Conservation (phyloP, 2,888 invertebrate species). For the Anorthoa munda region DNA sequence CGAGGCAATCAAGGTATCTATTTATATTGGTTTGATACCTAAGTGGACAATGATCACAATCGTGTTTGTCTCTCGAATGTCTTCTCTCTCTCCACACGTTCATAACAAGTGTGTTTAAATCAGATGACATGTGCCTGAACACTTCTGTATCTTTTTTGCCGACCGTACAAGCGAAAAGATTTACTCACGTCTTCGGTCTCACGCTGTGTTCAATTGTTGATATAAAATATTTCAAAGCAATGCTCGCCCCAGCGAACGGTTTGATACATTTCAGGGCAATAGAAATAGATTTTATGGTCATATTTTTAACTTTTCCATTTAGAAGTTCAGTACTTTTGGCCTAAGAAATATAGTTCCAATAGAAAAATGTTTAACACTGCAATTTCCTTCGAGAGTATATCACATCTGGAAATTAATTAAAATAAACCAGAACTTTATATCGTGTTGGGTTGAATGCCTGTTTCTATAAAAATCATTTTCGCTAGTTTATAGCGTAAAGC, state of each 20-base stretch:
- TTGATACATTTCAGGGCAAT: conserved; percentile 32
- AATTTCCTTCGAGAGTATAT: conserved; percentile 16
- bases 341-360: conserved; percentile 25
- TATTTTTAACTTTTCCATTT: conserved; percentile 27
- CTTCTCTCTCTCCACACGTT: not conserved
- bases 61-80: not conserved
- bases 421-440: conserved; percentile 15
- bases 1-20: too few species aligned
- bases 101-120: not conserved
- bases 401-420: conserved; percentile 15
- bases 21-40: not conserved
- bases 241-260: conserved; percentile 19
- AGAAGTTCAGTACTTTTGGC: not conserved
- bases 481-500: not conserved
- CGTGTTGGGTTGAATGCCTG: not conserved
- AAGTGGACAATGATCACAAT: not conserved
- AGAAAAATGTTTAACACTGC: not conserved
- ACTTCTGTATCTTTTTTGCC: not conserved
- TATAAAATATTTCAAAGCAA: conserved; percentile 31
- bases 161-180: conserved; percentile 11
- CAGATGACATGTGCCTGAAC: not conserved
- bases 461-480: not conserved
- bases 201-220: conserved; percentile 30
- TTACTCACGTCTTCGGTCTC: not conserved
- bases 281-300: conserved; percentile 33